Evolutionary conservation across 2,888 invertebrate genomes (phyloP).

Genomic region (Spialia ferax): DNA sequence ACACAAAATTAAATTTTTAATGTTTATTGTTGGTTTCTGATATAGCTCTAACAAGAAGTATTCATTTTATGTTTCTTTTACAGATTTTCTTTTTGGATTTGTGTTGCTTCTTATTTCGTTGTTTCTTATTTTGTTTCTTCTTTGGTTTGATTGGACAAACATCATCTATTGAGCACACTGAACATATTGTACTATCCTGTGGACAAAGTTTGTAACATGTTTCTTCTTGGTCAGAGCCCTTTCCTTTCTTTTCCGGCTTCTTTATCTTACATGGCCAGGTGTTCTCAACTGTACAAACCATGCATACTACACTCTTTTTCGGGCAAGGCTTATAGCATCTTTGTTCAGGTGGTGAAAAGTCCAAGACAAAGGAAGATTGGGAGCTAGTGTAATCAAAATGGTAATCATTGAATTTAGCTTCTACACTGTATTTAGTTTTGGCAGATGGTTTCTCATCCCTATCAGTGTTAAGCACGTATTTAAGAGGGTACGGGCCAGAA

Average conservation of each 20-base stretch:
- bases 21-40: background rate
- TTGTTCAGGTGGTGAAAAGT: conserved; percentile 75
- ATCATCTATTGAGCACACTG: conserved; percentile 3
- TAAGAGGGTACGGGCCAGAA: conserved; percentile 74
- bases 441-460: conserved; percentile 38
- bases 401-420: conserved; percentile 79
- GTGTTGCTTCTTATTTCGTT: conserved; percentile 1
- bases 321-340: conserved; percentile 66
- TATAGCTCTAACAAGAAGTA: background rate
- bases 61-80: conserved; percentile 12
- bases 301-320: conserved; percentile 60
- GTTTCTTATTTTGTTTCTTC: conserved; percentile 7
- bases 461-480: conserved; percentile 72
- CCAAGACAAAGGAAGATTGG: conserved; percentile 74
- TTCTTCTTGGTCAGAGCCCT: background rate
- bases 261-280: conserved; percentile 22
- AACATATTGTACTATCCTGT: background rate
- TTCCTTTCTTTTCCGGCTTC: conserved; percentile 14
- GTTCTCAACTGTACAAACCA: conserved; percentile 49
- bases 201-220: conserved; percentile 9
- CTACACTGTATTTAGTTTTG: conserved; percentile 68
- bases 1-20: background rate
- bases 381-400: conserved; percentile 80
- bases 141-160: background rate
- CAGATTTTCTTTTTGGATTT: conserved; percentile 7